These are phyloP conservation scores for Acinonyx jubatus DNA, from an alignment of 2,113 vertebrate species.

Conservation along the genomic window DNA sequence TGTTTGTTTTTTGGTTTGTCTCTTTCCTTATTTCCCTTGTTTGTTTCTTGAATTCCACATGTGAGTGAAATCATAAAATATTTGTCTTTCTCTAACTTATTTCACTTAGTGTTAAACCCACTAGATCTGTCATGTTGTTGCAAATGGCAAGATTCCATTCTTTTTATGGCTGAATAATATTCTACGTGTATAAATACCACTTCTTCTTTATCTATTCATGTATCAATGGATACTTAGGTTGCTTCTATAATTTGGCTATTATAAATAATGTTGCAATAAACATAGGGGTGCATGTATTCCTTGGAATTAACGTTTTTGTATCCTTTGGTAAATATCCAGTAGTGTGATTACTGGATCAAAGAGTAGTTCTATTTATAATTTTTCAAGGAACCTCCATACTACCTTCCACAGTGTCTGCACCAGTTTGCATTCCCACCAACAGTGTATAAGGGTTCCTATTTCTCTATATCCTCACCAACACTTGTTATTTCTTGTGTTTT, in stretches of 20 bases:
- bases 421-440: background rate
- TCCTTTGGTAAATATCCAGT: background rate
- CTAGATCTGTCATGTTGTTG: background rate
- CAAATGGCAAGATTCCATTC: background rate
- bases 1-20: background rate
- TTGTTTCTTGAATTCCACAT: background rate
- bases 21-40: background rate
- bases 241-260: background rate
- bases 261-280: background rate
- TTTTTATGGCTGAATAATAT: background rate
- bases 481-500: background rate
- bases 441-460: background rate
- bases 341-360: background rate
- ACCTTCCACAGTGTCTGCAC: background rate
- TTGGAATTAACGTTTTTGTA: background rate
- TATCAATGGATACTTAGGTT: background rate
- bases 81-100: background rate
- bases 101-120: background rate
- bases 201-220: background rate
- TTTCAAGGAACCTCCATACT: background rate
- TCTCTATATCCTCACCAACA: background rate
- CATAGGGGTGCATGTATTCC: background rate
- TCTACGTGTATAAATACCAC: background rate
- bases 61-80: background rate
- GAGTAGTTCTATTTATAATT: background rate